These are phyloP conservation scores for Eleginops maclovinus DNA, from an alignment of 2,113 vertebrate genomes.

Conservation along the genomic window DNA sequence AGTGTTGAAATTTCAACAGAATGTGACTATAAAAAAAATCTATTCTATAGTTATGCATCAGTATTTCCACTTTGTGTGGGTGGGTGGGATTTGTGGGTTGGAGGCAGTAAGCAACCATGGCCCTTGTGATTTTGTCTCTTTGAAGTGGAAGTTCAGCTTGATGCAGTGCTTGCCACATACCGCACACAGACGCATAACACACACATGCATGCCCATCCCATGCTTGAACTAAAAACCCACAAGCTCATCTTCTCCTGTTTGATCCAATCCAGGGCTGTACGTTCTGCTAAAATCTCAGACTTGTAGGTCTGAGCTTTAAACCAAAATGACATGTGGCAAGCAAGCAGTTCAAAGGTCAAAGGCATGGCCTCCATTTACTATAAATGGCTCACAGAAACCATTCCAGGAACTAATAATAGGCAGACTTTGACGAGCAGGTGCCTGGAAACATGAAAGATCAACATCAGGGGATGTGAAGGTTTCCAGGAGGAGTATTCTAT, in stretches of 20 bases:
- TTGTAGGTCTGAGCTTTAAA: background rate
- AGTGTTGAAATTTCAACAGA: constrained; percentile 6
- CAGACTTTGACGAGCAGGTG: constrained; percentile 52
- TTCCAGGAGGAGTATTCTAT: constrained; percentile 36
- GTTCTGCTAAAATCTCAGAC: constrained; percentile 5
- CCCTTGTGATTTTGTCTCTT: constrained; percentile 48
- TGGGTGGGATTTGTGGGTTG: constrained; percentile 41
- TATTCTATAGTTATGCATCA: constrained; percentile 9
- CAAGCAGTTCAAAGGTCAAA: constrained; percentile 27
- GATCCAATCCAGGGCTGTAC: constrained; percentile 15
- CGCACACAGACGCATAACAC: constrained; percentile 50
- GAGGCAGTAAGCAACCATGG: constrained; percentile 21
- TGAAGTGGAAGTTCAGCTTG: constrained; percentile 51
- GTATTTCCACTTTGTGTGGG: constrained; percentile 19
- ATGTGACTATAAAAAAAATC: constrained; percentile 24
- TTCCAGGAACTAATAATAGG: constrained; percentile 54
- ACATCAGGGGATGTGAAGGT: constrained; percentile 20
- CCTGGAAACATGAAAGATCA: constrained; percentile 43
- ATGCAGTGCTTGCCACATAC: constrained; percentile 34
- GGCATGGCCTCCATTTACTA: constrained; percentile 18
- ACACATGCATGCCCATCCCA: constrained; percentile 27
- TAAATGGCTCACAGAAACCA: constrained; percentile 22
- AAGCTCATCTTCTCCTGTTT: constrained; percentile 9
- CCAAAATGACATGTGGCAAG: background rate
- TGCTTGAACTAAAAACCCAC: constrained; percentile 19